Evolutionary conservation across 2,797 vertebrate species (phyloP), one percentile per base, ranked within the genome.

Genomic region (Brachyrhaphis roseni): DNA sequence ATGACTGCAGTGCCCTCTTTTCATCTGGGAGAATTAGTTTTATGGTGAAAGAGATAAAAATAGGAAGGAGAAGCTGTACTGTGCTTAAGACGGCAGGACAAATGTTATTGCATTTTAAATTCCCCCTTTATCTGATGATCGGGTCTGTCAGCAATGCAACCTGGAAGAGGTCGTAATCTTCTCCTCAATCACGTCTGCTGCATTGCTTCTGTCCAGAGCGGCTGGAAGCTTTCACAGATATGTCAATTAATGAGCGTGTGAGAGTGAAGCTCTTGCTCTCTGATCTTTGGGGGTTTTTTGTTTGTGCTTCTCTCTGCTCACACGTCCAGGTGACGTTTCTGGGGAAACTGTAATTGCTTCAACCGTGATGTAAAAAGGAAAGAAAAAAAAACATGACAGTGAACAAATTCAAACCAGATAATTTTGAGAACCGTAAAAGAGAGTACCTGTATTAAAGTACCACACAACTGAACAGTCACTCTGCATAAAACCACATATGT

Each of bases 1-100:
- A 79, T 85, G 77, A 87, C 88, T 84, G 90, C 82, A 85, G 45
- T 84, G 87, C 83, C 91, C 90, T 88, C 79, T 83, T 90, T 91
- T 89, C 81, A 85, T 74, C 79, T 47, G 80, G 79, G 80, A 71
- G 79, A 81, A 85, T 92, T 86, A 81, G 71, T 89, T 89, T 84
- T 72, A 82, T 80, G 59, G 53, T 66, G 68, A 57, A 51, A 51
- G 53, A 16, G 15, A 72, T 49, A 28, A 72, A 23, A 45, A 3
- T 70, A 41, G 55, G 49, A 8, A 7, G 1, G 8, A 43, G 45
- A 70, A 34, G 64, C 62, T 39, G 16, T 72, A 66, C 45, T 79
- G 46, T 76, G 78, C 47, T 7, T 72, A 79, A 39, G 80, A 6
- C 7, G 45, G 71, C 34, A 70, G 79, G 76, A 78, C 31, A 26